These are phyloP conservation scores for Taeniopygia guttata DNA, from an alignment of 2,797 vertebrate genomes.

Conservation along the genomic window DNA sequence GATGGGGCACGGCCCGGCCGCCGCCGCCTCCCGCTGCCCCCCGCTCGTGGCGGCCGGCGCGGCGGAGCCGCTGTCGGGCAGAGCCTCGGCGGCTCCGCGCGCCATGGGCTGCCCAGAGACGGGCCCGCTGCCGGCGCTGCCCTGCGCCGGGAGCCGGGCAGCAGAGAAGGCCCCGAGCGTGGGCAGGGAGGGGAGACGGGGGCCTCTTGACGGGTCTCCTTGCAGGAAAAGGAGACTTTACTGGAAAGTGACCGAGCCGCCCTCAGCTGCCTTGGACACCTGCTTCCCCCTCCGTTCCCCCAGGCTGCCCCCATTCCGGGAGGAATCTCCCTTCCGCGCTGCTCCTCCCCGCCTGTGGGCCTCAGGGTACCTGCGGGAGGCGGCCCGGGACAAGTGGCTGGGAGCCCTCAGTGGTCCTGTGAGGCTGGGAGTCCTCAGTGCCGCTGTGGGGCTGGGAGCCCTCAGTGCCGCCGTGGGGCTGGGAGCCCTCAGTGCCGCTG, in stretches of 20 bases:
- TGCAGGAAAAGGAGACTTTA: neutral
- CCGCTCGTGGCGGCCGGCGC: neutral
- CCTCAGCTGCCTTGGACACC: neutral
- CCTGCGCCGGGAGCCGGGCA: fast-evolving
- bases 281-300: fast-evolving
- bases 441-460: no score
- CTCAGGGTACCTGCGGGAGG: no score
- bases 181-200: neutral
- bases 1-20: neutral
- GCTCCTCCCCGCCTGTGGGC: neutral
- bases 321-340: fast-evolving
- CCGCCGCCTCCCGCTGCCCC: neutral
- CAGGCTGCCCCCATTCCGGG: neutral
- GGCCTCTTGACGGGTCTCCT: neutral
- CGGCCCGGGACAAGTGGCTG: fast-evolving
- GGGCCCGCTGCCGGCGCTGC: neutral
- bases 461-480: no score
- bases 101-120: neutral
- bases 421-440: neutral
- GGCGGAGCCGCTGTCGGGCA: neutral
- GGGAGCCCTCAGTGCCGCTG: no score
- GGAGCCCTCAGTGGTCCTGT: neutral
- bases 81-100: fast-evolving
- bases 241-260: neutral
- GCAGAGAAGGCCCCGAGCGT: neutral